Conservation (phyloP, 1,140 invertebrate species). For the Heliothis subflexa region DNA sequence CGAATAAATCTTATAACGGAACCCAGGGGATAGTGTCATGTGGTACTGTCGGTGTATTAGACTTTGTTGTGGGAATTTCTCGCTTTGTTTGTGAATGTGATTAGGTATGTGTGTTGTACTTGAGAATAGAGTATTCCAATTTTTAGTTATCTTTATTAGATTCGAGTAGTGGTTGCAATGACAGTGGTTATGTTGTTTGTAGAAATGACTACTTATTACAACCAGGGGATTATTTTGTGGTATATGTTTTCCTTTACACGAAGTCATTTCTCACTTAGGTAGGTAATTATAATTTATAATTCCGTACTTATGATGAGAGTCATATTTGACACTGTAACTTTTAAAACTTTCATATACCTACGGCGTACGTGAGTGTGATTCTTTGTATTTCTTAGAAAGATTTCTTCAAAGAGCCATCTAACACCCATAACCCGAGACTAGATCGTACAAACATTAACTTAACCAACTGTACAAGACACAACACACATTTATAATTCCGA, state of each 20-base stretch:
- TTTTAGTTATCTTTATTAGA: no score
- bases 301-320: no score
- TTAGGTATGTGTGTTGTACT: background rate
- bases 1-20: constrained; percentile 53
- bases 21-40: constrained; percentile 16
- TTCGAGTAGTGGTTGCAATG: background rate
- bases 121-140: background rate
- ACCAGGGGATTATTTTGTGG: no score
- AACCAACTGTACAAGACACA: constrained; percentile 32
- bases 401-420: background rate
- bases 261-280: no score
- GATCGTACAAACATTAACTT: constrained; percentile 22
- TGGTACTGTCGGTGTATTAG: background rate
- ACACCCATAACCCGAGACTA: background rate
- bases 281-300: no score
- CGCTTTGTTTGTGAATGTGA: background rate
- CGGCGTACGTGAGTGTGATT: no score
- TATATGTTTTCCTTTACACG: no score
- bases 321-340: no score
- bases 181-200: background rate
- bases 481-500: constrained; percentile 35
- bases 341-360: no score
- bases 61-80: background rate
- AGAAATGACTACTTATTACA: no score
- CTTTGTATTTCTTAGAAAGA: background rate